Evolutionary conservation across 1,140 invertebrate species (phyloP).

Genomic region (Drosophila mauritiana): DNA sequence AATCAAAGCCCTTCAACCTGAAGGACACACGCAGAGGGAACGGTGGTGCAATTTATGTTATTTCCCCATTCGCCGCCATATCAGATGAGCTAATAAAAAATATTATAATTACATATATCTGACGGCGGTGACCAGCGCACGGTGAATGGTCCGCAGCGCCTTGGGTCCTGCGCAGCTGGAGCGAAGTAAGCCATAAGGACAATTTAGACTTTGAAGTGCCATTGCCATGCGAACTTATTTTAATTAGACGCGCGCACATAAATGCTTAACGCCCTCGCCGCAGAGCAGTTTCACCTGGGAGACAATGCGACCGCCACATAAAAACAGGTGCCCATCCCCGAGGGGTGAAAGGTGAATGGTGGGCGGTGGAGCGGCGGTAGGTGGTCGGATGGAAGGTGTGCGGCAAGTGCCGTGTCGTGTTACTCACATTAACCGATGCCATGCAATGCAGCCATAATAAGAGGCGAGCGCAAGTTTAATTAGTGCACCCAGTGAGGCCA

Average conservation of each 20-base stretch:
- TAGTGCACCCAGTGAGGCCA: constrained; percentile 78
- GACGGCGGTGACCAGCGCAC: constrained; percentile 9
- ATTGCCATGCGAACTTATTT: constrained; percentile 82
- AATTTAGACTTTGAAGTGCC: constrained; percentile 83
- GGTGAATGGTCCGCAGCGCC: constrained; percentile 37
- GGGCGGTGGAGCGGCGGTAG: no score
- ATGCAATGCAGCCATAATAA: constrained; percentile 82
- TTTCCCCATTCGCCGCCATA: constrained; percentile 71
- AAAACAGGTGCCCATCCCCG: constrained; percentile 61
- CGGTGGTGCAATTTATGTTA: constrained; percentile 73
- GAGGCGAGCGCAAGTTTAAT: constrained; percentile 79
- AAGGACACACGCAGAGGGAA: constrained; percentile 29
- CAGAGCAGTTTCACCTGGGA: constrained; percentile 50
- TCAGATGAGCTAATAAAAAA: constrained; percentile 85
- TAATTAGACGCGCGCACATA: constrained; percentile 80
- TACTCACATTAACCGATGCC: constrained; percentile 81
- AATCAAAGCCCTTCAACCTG: constrained; percentile 54
- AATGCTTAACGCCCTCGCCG: constrained; percentile 70
- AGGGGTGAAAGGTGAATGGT: neutral
- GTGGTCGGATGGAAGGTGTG: neutral
- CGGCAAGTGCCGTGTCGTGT: constrained; percentile 51
- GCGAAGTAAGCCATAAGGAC: constrained; percentile 78
- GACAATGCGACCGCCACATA: constrained; percentile 69
- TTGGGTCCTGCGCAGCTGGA: constrained; percentile 50
- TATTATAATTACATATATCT: constrained; percentile 82